phyloP scores from a whole-genome alignment of 2,888 invertebrate genomes.

The Hemicrepidius hirtus region DNA sequence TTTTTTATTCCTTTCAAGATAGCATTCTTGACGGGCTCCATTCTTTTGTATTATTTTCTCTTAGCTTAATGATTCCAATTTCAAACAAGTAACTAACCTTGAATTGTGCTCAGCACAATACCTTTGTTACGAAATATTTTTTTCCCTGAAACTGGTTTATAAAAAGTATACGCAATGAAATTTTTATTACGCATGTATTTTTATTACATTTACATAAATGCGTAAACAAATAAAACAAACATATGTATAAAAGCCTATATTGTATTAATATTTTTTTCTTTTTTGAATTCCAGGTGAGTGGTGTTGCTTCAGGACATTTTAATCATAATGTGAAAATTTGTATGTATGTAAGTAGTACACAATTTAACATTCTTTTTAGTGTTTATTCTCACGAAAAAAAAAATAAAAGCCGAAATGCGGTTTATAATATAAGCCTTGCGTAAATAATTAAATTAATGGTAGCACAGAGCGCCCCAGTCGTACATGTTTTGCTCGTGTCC shows the following conservation, averaged over 20 bases:
- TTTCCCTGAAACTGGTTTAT: too few relatives aligned
- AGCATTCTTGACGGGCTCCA: too few relatives aligned
- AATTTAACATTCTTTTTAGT: conserved; percentile 13
- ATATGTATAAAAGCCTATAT: not conserved
- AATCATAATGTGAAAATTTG: not conserved
- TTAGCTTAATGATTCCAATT: too few relatives aligned
- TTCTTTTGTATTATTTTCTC: too few relatives aligned
- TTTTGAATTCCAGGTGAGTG: conserved; percentile 37
- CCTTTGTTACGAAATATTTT: too few relatives aligned
- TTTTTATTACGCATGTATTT: not conserved
- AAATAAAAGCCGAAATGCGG: too few relatives aligned
- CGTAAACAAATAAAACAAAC: not conserved
- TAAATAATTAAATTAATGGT: conserved; percentile 20
- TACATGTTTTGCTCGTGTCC: not conserved
- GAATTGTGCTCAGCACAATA: too few relatives aligned
- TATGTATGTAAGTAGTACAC: conserved; percentile 28
- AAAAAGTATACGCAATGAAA: too few relatives aligned
- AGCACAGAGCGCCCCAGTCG: conserved; percentile 3
- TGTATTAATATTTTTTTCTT: not conserved
- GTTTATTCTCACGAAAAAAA: not conserved
- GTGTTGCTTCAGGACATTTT: conserved; percentile 4
- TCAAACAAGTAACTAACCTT: too few relatives aligned
- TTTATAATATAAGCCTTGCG: not conserved
- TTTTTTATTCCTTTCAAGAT: too few relatives aligned
- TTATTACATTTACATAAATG: not conserved